Base-by-base conservation (phyloP, 2,888 invertebrate genomes). In the Aproaerema taeniolella region DNA sequence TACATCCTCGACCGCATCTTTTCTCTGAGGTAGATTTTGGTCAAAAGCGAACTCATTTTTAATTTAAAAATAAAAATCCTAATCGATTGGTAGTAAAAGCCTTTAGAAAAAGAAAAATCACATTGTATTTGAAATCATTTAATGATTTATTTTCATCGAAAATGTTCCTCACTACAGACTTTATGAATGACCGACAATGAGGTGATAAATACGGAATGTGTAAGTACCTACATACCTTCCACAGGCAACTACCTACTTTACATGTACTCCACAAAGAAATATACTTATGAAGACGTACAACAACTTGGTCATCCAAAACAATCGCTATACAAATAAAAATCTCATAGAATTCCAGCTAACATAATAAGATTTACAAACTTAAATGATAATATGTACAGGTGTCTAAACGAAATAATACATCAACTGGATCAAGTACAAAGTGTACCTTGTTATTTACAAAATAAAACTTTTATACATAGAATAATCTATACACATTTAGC, bases 301-400 rank as follows among this genome's bases (percentile, higher is more conserved):
- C n/a, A n/a, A n/a, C 43, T 38, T 42, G 48, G 51, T 50, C 50
- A 53, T 55, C 40, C 48, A 42, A 44, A 46, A 26, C 20, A 35
- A 42, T 14, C 35, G 20, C 20, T 34, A 39, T 41, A 41, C 39
- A 41, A 31, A 36, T 41, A 35, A 39, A 41, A 42, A 42, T 42
- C 43, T 39, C 39, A 43, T 43, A 39, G 24, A 32, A 39, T 28
- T 24, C 25, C 42, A 17, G 26, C 13, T 38, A 38, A 15, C n/a
- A 39, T n/a, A 15, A 20, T 11, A 42, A 30, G 25, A 13, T 42
- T 26, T 39, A 39, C 29, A 39, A 36, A 39, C 39, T 43, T 36
- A 43, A 39, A 20, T 58, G 62, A 73, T 64, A 65, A 59, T 80
- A 79, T 81, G 68, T 81, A 82, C 76, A 82, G 62, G 69, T 53